Conservation (phyloP, 2,888 invertebrate species). For the Heliconius ismenius region DNA sequence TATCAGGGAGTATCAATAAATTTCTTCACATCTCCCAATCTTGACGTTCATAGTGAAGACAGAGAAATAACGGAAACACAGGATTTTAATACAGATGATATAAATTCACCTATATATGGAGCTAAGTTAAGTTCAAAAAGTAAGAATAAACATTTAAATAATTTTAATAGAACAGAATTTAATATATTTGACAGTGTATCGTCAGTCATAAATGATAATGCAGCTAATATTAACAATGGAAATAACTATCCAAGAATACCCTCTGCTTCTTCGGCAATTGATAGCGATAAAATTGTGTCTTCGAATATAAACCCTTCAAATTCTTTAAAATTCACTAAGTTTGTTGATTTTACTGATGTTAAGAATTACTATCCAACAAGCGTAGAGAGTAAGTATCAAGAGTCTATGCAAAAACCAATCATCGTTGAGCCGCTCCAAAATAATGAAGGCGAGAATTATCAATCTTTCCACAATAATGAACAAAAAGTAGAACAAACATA, state of each 20-base stretch:
- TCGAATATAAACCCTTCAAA: slow-evolving; percentile 46
- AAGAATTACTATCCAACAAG: slow-evolving; percentile 63
- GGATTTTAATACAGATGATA: slow-evolving; percentile 51
- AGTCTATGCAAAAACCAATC: slow-evolving; percentile 51
- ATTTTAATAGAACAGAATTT: slow-evolving; percentile 58
- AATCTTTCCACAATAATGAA: slow-evolving; percentile 32
- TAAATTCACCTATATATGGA: slow-evolving; percentile 65
- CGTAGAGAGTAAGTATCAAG: slow-evolving; percentile 57
- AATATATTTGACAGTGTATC: slow-evolving; percentile 53
- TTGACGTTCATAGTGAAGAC: slow-evolving; percentile 53
- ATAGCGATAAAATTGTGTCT: slow-evolving; percentile 38
- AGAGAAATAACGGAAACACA: slow-evolving; percentile 54
- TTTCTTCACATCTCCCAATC: slow-evolving; percentile 57
- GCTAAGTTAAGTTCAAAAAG: slow-evolving; percentile 64
- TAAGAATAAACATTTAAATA: slow-evolving; percentile 54
- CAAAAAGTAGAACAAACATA: slow-evolving; percentile 32
- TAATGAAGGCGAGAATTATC: slow-evolving; percentile 24
- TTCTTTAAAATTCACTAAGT: slow-evolving; percentile 62
- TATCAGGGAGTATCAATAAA: slow-evolving; percentile 59
- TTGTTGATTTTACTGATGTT: slow-evolving; percentile 69
- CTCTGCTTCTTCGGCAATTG: slow-evolving; percentile 21
- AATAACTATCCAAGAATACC: slow-evolving; percentile 35
- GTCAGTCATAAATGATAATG: slow-evolving; percentile 43
- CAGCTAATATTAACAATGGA: slow-evolving; percentile 35
- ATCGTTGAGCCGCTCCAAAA: slow-evolving; percentile 32